A percentile compares a stretch with the other conserved stretches of the same genome.
Conservation (phyloP, 2,113 vertebrate genomes). For the Perca flavescens region DNA sequence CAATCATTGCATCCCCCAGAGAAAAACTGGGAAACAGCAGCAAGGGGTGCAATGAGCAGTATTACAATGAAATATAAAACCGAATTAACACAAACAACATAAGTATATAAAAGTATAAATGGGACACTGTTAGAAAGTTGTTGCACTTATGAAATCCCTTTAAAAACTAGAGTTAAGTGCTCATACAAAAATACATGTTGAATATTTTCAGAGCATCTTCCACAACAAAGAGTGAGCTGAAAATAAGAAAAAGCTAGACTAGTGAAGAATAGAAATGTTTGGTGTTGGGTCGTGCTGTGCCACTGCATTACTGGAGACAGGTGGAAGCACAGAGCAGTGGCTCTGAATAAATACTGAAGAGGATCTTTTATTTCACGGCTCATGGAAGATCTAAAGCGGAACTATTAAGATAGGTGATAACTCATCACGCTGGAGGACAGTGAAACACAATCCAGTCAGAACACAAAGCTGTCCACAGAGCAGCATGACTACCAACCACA, state of each 20-base stretch:
- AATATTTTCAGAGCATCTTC: not conserved
- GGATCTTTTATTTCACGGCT: conserved; percentile 45
- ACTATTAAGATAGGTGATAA: conserved; percentile 52
- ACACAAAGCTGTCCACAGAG: conserved; percentile 20
- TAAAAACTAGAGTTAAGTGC: not conserved
- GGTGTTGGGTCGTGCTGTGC: not conserved
- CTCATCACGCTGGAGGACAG: conserved; percentile 56
- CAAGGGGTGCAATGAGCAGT: no score
- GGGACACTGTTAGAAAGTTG: not conserved
- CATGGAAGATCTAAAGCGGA: conserved; percentile 30
- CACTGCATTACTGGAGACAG: not conserved
- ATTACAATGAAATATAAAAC: not conserved
- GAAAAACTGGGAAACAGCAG: conserved; percentile 38
- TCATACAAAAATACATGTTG: not conserved
- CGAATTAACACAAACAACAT: not conserved
- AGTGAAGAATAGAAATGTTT: not conserved
- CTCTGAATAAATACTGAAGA: not conserved
- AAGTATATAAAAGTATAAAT: not conserved
- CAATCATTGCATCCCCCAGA: conserved; percentile 58
- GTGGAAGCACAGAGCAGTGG: conserved; percentile 29
- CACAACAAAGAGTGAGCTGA: not conserved
- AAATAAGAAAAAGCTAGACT: not conserved
- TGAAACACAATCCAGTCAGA: conserved; percentile 64
- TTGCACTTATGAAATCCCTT: not conserved
- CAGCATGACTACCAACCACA: conserved; percentile 34